A percentile compares a stretch with the other conserved stretches of the same genome.
These are phyloP conservation scores for Lampris megalopsis DNA, from an alignment of 2,113 vertebrate genomes.

Conservation along the genomic window DNA sequence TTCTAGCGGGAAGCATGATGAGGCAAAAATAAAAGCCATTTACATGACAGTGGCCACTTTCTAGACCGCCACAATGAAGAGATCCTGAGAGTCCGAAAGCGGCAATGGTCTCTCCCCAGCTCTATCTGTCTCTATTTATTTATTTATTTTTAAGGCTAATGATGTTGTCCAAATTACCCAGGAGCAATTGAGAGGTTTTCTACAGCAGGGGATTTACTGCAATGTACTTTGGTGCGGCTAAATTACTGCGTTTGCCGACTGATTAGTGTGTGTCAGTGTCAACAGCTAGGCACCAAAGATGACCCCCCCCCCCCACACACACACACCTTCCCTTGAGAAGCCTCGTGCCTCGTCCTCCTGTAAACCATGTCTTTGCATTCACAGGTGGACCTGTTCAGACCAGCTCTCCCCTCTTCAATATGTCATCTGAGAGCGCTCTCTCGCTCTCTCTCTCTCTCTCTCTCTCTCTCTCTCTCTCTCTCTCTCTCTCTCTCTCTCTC, in stretches of 20 bases:
- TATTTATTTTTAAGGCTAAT: slow-evolving; percentile 47
- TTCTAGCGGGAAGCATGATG: slow-evolving; percentile 75
- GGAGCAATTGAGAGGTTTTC: slow-evolving; percentile 74
- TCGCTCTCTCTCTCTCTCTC: not conserved
- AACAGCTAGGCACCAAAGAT: slow-evolving; percentile 80
- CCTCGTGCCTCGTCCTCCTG: slow-evolving; percentile 72
- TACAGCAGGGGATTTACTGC: slow-evolving; percentile 68
- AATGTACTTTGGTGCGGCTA: slow-evolving; percentile 69
- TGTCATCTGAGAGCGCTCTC: slow-evolving; percentile 51
- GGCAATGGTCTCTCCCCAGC: slow-evolving; percentile 56
- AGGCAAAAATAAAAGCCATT: slow-evolving; percentile 80
- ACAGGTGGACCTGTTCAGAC: slow-evolving; percentile 77
- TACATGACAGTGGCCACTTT: slow-evolving; percentile 81
- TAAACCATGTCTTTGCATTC: slow-evolving; percentile 68
- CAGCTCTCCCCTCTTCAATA: slow-evolving; percentile 59
- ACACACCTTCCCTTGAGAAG: slow-evolving; percentile 55
- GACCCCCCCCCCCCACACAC: slow-evolving; percentile 37
- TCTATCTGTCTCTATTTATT: slow-evolving; percentile 27
- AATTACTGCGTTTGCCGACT: slow-evolving; percentile 81
- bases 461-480: not conserved
- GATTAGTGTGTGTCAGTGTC: slow-evolving; percentile 83
- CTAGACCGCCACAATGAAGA: slow-evolving; percentile 69
- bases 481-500: not conserved
- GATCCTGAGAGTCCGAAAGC: slow-evolving; percentile 69
- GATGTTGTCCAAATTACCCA: slow-evolving; percentile 78